Percentiles rank a stretch among this genome's conserved stretches.
Conservation (phyloP, 2,888 invertebrate species). For the Fabriciana adippe region DNA sequence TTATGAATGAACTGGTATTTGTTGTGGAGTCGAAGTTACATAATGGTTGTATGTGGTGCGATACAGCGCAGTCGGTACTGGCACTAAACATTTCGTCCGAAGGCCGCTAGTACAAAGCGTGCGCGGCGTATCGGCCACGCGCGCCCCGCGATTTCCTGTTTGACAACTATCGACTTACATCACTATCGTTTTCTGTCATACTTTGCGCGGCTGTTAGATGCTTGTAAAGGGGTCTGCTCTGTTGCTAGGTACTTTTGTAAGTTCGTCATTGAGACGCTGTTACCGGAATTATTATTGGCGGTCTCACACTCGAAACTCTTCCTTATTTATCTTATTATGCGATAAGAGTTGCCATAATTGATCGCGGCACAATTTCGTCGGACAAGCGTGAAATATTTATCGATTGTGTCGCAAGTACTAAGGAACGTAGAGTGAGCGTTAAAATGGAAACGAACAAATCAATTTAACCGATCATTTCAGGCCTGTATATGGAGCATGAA, state of each 20-base stretch:
- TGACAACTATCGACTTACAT: constrained; percentile 81
- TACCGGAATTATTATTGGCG: constrained; percentile 69
- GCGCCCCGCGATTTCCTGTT: constrained; percentile 79
- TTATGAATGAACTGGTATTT: constrained; percentile 74
- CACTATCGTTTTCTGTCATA: constrained; percentile 80
- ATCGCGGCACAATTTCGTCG: constrained; percentile 45
- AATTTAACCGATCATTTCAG: constrained; percentile 72
- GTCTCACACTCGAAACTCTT: constrained; percentile 67
- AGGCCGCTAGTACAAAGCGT: constrained; percentile 73
- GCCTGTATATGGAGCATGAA: constrained; percentile 73
- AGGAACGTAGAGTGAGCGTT: constrained; percentile 52
- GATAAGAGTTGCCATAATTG: constrained; percentile 46
- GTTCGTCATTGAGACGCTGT: constrained; percentile 67
- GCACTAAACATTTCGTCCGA: constrained; percentile 71
- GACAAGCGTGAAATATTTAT: constrained; percentile 53
- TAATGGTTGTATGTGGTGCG: constrained; percentile 65
- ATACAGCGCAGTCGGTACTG: constrained; percentile 52
- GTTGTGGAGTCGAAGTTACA: constrained; percentile 67
- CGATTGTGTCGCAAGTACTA: constrained; percentile 54
- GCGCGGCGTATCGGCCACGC: constrained; percentile 72
- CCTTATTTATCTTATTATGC: constrained; percentile 58
- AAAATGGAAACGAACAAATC: constrained; percentile 64
- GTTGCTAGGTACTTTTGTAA: constrained; percentile 70
- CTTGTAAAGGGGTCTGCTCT: constrained; percentile 73
- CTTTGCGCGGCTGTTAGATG: constrained; percentile 74